phyloP scores from a whole-genome alignment of 2,888 invertebrate species.

The Drosophila eohydei region DNA sequence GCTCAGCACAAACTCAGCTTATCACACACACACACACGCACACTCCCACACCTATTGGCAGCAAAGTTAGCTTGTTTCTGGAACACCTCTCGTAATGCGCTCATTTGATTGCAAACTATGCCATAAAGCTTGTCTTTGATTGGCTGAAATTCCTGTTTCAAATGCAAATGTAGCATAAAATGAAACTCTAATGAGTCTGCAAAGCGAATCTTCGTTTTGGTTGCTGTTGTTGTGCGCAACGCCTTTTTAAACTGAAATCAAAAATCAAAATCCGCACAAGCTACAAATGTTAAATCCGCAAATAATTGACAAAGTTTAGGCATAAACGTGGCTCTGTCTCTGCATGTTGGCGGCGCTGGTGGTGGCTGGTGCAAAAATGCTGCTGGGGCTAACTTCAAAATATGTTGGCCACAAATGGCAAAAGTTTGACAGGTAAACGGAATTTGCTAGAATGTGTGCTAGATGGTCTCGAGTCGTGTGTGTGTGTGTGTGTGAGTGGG shows the following conservation, averaged over 20 bases:
- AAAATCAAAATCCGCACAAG: slow-evolving; percentile 80
- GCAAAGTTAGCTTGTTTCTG: background rate
- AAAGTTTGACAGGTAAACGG: slow-evolving; percentile 81
- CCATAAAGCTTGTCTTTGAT: slow-evolving; percentile 15
- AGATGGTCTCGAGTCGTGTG: background rate
- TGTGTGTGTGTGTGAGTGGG: background rate
- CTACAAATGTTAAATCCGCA: slow-evolving; percentile 80
- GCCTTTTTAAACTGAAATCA: slow-evolving; percentile 75
- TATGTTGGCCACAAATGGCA: slow-evolving; percentile 81
- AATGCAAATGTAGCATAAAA: slow-evolving; percentile 26
- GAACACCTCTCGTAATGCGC: background rate
- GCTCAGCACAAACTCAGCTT: background rate
- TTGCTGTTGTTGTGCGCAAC: slow-evolving; percentile 41
- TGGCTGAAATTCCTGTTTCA: slow-evolving; percentile 11
- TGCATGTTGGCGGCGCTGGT: slow-evolving; percentile 10
- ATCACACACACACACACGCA: background rate
- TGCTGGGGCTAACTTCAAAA: slow-evolving; percentile 73
- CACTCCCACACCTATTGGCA: too few species aligned
- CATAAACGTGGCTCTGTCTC: slow-evolving; percentile 77
- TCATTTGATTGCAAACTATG: slow-evolving; percentile 17
- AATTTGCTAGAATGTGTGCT: slow-evolving; percentile 68
- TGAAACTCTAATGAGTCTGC: slow-evolving; percentile 43
- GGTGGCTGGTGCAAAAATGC: slow-evolving; percentile 28
- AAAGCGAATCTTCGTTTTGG: slow-evolving; percentile 24
- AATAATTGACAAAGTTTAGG: slow-evolving; percentile 81